Percentiles rank a stretch among this genome's conserved stretches.
Evolutionary conservation across 2,113 vertebrate genomes (phyloP).

Genomic region (Xenus cinereus): DNA sequence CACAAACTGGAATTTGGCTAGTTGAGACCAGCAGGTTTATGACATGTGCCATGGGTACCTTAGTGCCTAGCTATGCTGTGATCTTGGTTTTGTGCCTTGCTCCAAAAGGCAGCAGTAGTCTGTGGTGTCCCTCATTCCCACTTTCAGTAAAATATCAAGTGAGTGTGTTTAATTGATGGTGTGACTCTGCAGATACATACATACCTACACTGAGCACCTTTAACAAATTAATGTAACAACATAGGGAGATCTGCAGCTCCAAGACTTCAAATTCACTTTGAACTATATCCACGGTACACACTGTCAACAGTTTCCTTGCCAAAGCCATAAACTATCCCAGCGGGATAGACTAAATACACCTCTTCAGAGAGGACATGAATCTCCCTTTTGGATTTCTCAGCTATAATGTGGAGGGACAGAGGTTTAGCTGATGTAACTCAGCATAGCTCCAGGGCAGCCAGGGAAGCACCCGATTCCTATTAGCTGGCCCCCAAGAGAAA

Average conservation of each 20-base stretch:
- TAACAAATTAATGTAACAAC: background rate
- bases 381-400: background rate
- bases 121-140: background rate
- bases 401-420: background rate
- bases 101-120: background rate
- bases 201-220: background rate
- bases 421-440: background rate
- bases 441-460: background rate
- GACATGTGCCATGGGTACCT: background rate
- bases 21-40: background rate
- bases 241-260: background rate
- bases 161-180: background rate
- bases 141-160: background rate
- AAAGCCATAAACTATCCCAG: slow-evolving; percentile 32
- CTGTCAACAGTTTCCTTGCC: slow-evolving; percentile 31
- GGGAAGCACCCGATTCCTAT: background rate
- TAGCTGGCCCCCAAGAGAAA: background rate
- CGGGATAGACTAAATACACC: background rate
- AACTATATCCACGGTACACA: background rate
- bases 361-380: background rate
- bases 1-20: background rate
- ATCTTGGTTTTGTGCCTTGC: background rate
- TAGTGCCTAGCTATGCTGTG: background rate
- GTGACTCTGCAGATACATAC: background rate
- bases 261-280: background rate